Evolutionary conservation across 2,888 invertebrate genomes (phyloP), one percentile per base, ranked within the genome.

Genomic region (Drosophila neotestacea): DNA sequence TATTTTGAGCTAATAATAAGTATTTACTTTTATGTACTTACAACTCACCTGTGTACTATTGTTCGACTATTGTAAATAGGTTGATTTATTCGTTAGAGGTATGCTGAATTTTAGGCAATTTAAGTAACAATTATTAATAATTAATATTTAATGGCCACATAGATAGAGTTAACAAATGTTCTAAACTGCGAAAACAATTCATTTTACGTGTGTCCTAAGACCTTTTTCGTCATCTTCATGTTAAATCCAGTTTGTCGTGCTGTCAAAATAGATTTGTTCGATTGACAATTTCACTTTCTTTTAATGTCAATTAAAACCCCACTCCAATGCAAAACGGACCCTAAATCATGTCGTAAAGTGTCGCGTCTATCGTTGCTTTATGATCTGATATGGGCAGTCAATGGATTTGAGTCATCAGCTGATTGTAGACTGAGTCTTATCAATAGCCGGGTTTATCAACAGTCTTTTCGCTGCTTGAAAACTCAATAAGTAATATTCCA

Each of bases 81-180:
- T 59, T 71, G 62, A 73, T 56, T 81, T 69, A 75, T 60, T 77
- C 62, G 47, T 77, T 88, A 81, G 55, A 65, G 27, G 27, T 62
- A 73, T 64, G 84, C 84, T 85, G 84, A 85, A 85, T 84, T 89
- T 84, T 84, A 70, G 87, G 81, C 87, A 75, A 77, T 51, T 58
- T 77, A 69, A 61, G 44, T 38, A 65, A 51, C 51, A 77, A 56
- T 67, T 61, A 70, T 62, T 47, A 27, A 48, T 48, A 56, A 52
- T 55, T 67, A 60, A 54, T n/a, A 72, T 70, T 77, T 70, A 77
- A 39, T 66, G 71, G 76, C 44, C 64, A 64, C 44, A 34, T 59
- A 71, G 67, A 56, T 74, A 59, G 60, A 51, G 68, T 73, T 72
- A 66, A 72, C 41, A 52, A 72, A 72, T 56, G 56, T 32, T 39